These are phyloP conservation scores for Heterocephalus glaber DNA, from an alignment of 2,113 vertebrate species.

Conservation along the genomic window DNA sequence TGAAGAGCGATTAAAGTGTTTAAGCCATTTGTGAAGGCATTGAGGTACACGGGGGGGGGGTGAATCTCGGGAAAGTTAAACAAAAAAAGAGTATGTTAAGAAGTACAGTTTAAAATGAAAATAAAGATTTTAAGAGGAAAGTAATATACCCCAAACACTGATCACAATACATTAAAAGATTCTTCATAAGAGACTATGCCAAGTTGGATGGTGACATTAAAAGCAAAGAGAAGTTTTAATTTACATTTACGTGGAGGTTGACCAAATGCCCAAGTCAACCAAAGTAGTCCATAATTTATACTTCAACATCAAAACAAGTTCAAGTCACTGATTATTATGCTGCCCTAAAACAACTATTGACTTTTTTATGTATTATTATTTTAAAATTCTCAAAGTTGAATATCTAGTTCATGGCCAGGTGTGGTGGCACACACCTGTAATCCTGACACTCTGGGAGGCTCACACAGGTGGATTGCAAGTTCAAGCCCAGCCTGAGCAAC, in stretches of 20 bases:
- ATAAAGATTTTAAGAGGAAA: constrained; percentile 32
- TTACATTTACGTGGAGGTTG: constrained; percentile 11
- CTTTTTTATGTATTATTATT: constrained; percentile 1
- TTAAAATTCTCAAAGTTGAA: constrained; percentile 1
- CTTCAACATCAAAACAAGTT: constrained; percentile 9
- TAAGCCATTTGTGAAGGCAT: background rate
- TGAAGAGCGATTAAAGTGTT: background rate
- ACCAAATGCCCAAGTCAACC: background rate
- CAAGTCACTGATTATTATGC: constrained; percentile 23
- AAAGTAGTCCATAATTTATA: constrained; percentile 22
- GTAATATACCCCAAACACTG: background rate
- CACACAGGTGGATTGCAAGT: no score
- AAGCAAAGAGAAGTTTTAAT: constrained; percentile 18
- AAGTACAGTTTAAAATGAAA: constrained; percentile 31
- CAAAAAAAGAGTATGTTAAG: background rate
- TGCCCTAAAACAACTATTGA: background rate
- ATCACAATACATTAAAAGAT: background rate
- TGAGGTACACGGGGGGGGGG: background rate
- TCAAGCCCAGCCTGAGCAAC: no score
- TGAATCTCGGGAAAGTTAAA: constrained; percentile 21
- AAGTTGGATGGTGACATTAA: background rate
- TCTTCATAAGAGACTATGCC: background rate
- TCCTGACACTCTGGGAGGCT: background rate
- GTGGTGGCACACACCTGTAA: background rate
- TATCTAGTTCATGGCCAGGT: background rate